Conservation (phyloP, 2,888 invertebrate genomes). For the Macrosiphum euphorbiae region DNA sequence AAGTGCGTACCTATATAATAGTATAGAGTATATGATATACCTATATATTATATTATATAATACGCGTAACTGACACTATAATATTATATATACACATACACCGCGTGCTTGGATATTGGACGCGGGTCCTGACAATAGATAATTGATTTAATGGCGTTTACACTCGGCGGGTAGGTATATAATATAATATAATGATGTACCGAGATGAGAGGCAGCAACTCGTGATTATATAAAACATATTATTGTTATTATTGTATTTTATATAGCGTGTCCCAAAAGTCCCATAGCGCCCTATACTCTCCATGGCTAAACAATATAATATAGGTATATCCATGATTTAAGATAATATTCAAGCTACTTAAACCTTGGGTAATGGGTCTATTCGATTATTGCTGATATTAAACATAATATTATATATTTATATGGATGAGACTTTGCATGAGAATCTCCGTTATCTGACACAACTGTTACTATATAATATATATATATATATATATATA, state of each 20-base stretch:
- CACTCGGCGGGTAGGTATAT: background rate
- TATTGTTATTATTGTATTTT: background rate
- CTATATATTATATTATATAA: background rate
- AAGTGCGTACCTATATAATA: background rate
- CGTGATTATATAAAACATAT: background rate
- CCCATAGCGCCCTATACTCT: background rate
- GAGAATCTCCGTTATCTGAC: too few relatives aligned
- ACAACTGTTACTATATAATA: too few relatives aligned
- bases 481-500: too few relatives aligned
- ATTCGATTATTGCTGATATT: background rate
- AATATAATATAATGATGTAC: background rate
- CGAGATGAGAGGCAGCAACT: background rate
- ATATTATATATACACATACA: background rate
- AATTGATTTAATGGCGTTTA: constrained; percentile 13
- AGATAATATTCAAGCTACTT: too few relatives aligned
- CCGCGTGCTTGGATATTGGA: background rate
- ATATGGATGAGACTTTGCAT: background rate
- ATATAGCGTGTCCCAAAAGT: background rate
- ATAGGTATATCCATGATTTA: background rate
- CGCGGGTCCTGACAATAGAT: background rate
- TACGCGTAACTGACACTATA: constrained; percentile 20
- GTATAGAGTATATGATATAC: background rate
- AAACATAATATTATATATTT: background rate
- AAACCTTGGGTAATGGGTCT: background rate
- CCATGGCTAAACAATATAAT: background rate